Base-by-base conservation (phyloP, 2,888 invertebrate genomes). In the Invenusta paracnida region DNA sequence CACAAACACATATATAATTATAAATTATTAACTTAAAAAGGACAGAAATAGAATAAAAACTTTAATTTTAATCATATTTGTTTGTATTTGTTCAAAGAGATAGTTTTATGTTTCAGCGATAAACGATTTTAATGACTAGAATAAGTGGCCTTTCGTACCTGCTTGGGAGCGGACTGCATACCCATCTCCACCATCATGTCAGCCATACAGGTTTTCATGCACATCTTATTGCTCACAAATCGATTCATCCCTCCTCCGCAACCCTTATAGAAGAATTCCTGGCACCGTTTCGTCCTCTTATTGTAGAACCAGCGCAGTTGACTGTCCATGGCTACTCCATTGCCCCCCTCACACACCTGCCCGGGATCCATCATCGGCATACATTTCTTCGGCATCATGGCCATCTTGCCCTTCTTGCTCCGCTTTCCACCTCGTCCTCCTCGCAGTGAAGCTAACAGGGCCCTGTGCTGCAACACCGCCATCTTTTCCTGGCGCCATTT, bases 401-500 rank as follows among this genome's bases (percentile, higher is more conserved):
- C 29, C 82, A 82, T 82, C 25, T 82, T 82, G 13, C 30, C 30
- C 1, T 25, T 1, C 2, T 82, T 29, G 2, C 30, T 30, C n/a
- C n/a, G n/a, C n/a, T n/a, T n/a, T n/a, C n/a, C n/a, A n/a, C n/a
- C n/a, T n/a, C n/a, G n/a, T n/a, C n/a, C n/a, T n/a, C n/a, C n/a
- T n/a, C n/a, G n/a, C n/a, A n/a, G n/a, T 28, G 82, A 82, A 29
- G 13, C 30, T 25, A 2, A 82, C 29, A 30, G 82, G 30, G 82
- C 29, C n/a, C 30, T 29, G 30, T n/a, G 30, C n/a, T 82, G 82
- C 17, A 82, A 25, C 29, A 30, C 29, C 29, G 82, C 82, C 82
- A 82, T 82, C 30, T 82, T 82, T n/a, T 82, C 82, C n/a, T 82
- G 29, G 1, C 82, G 2, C 82, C 82, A 82, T 25, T 82, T 29